Conservation (phyloP, 64 coral and sea anemone genomes). For the Orbicella faveolata region DNA sequence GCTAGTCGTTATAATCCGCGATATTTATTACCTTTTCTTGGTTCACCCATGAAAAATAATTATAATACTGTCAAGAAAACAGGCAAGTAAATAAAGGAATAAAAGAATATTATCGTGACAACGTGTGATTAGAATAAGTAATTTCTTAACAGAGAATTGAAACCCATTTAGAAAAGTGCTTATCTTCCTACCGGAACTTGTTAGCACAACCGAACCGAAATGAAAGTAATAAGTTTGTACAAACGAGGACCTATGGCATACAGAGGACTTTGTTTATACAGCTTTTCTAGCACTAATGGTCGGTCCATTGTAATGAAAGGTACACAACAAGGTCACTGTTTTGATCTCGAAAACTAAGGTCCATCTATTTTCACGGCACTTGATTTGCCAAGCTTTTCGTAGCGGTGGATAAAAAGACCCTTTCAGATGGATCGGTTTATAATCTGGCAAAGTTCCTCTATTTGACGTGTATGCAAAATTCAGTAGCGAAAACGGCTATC, state of each 20-base stretch:
- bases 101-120: neutral
- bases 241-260: neutral
- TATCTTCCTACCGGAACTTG: neutral
- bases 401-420: neutral
- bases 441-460: neutral
- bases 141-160: neutral
- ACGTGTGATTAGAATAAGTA: neutral
- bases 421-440: neutral
- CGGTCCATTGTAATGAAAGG: neutral
- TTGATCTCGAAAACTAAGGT: neutral
- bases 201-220: slow-evolving; percentile 18
- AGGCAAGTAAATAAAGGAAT: neutral
- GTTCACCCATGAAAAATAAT: no score
- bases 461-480: neutral
- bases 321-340: neutral
- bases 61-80: no score
- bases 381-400: neutral
- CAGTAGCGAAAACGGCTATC: neutral
- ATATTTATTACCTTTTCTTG: no score
- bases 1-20: no score
- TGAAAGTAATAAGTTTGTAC: slow-evolving; percentile 2
- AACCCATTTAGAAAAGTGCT: slow-evolving; percentile 4
- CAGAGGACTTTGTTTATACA: slow-evolving; percentile 7
- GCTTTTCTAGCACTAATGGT: neutral
- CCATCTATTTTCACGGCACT: neutral